A percentile compares a stretch with the other conserved stretches of the same genome.
These are phyloP conservation scores for Phorcus lineatus DNA, from an alignment of 2,888 invertebrate genomes.

Conservation along the genomic window DNA sequence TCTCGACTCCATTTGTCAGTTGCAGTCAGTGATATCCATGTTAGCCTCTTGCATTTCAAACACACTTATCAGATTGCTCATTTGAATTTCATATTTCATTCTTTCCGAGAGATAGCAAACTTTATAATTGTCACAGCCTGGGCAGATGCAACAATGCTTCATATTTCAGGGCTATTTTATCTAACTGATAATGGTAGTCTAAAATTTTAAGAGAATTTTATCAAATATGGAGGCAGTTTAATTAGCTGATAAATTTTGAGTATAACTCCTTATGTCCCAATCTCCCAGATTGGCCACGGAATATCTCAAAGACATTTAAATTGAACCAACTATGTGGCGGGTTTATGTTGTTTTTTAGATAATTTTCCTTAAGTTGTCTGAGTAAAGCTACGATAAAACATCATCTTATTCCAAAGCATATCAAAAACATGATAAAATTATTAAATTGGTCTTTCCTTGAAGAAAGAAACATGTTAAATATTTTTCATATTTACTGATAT, in stretches of 20 bases:
- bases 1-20: not conserved
- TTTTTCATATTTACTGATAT: too few species aligned
- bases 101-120: not conserved
- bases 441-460: not conserved
- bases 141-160: constrained; percentile 4
- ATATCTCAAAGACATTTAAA: constrained; percentile 18
- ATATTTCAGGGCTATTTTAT: not conserved
- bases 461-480: too few species aligned
- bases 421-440: not conserved
- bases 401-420: not conserved
- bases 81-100: not conserved
- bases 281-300: not conserved
- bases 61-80: constrained; percentile 2
- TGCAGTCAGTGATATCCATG: not conserved
- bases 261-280: constrained; percentile 17
- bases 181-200: not conserved
- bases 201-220: constrained; percentile 20
- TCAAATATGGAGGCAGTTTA: constrained; percentile 23
- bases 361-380: not conserved
- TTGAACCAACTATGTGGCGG: not conserved
- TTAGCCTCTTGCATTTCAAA: not conserved
- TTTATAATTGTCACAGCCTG: not conserved
- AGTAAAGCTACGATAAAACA: not conserved
- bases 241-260: constrained; percentile 6
- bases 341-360: not conserved